Evolutionary conservation across 1,140 invertebrate species (phyloP), one percentile per base, ranked within the genome.

Genomic region (Magallana gigas): DNA sequence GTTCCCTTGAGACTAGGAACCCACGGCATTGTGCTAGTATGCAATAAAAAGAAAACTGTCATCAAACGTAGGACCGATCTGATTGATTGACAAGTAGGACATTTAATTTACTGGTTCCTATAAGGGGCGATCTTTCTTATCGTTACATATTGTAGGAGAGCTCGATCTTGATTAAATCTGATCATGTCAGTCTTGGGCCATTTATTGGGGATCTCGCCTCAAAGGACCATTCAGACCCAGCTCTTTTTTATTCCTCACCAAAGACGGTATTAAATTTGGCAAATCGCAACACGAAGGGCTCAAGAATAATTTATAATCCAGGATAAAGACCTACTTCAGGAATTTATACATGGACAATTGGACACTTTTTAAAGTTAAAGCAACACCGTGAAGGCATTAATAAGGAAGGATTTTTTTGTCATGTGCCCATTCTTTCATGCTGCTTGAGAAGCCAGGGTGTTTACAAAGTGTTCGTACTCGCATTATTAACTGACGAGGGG

Each of bases 271-370:
- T 71, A 29, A 71, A 23, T 23, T 71, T 71, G 68, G 64, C 68
- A 71, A 23, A 23, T 71, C 64, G 18, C 64, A 71, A 71, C 68
- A 71, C 23, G 68, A 71, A 29, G 9, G 68, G 68, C 68, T 71
- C 36, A 5, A 48, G 68, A 71, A 71, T 71, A 71, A 71, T 71
- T 71, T 8, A 71, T 71, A 71, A 71, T 71, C 68, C 18, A 71
- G 18, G 68, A 23, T 71, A 71, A 71, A 71, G n/a, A 71, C 68
- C 68, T 23, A 29, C 18, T 18, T 23, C 68, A 71, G 36, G 68
- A 71, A 71, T 71, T 62, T 71, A 71, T 23, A 71, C 23, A 23
- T 71, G 68, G 68, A 71, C 68, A 71, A 71, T 71, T 71, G 18
- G 68, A 71, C 64, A 18, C 9, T 18, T 48, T 71, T 71, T 71